phyloP scores from a whole-genome alignment of 2,113 vertebrate species.

The Oreotrochilus melanogaster region DNA sequence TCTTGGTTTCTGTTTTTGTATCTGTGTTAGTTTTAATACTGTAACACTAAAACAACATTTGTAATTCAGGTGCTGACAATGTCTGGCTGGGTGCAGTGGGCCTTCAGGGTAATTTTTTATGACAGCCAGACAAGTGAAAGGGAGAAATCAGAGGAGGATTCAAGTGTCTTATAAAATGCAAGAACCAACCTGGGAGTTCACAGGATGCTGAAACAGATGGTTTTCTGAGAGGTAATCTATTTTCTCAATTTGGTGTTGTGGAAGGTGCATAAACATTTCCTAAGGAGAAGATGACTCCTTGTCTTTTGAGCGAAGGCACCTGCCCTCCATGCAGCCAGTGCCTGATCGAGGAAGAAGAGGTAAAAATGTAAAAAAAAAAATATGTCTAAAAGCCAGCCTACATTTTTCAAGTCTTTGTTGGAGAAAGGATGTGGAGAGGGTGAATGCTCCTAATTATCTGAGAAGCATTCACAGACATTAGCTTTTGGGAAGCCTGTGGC shows the following conservation, averaged over 20 bases:
- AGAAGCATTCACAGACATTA: constrained; percentile 27
- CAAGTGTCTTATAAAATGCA: not conserved
- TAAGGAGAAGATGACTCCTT: constrained; percentile 30
- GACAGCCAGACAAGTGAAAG: constrained; percentile 24
- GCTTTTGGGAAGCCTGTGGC: constrained; percentile 69
- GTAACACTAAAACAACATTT: not conserved
- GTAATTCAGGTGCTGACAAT: not conserved
- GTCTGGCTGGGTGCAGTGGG: not conserved
- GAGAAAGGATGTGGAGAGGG: not conserved
- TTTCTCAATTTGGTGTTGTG: constrained; percentile 43
- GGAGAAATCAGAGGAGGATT: constrained; percentile 43
- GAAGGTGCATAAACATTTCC: constrained; percentile 52
- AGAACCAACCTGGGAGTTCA: constrained; percentile 47
- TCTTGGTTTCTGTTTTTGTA: not conserved
- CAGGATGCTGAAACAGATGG: constrained; percentile 55
- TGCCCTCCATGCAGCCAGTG: not conserved
- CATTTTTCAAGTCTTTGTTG: constrained; percentile 37
- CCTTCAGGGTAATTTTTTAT: not conserved
- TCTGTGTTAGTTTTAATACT: not conserved
- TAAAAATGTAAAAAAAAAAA: not conserved
- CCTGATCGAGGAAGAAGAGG: constrained; percentile 2
- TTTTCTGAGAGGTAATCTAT: constrained; percentile 56
- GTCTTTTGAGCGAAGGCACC: constrained; percentile 25
- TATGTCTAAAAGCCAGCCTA: not conserved
- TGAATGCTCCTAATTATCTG: constrained; percentile 50